These are phyloP conservation scores for Ciconia stormi DNA, from an alignment of 2,113 vertebrate genomes.

Conservation along the genomic window DNA sequence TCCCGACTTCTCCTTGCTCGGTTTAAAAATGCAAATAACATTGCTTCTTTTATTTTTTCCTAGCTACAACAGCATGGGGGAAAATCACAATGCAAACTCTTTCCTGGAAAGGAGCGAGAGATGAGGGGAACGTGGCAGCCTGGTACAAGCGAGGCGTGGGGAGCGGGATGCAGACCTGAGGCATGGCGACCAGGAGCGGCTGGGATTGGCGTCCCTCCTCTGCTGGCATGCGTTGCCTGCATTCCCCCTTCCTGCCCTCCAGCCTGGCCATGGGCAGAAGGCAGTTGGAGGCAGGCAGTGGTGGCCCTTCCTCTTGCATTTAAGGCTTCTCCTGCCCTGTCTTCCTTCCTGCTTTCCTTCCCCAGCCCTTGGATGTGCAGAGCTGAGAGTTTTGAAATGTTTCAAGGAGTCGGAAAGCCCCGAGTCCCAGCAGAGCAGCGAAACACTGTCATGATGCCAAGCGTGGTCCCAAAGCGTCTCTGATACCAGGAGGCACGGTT, in stretches of 20 bases:
- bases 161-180: not conserved
- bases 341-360: not conserved
- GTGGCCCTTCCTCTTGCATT: not conserved
- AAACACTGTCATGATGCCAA: not conserved
- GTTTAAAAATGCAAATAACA: constrained; percentile 39
- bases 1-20: not conserved
- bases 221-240: too few species aligned
- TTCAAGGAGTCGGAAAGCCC: not conserved
- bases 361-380: not conserved
- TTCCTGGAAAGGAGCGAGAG: not conserved
- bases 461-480: not conserved
- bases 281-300: rapidly evolving
- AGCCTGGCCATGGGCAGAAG: rapidly evolving
- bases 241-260: not conserved
- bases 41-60: not conserved
- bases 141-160: not conserved
- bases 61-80: not conserved
- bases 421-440: not conserved
- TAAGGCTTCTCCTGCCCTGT: not conserved
- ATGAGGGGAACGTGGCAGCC: not conserved
- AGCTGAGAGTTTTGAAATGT: not conserved
- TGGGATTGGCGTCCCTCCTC: not conserved
- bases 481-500: not conserved
- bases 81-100: not conserved
- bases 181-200: not conserved